Conservation (phyloP, 2,888 invertebrate species). For the Slavum lentiscoides region DNA sequence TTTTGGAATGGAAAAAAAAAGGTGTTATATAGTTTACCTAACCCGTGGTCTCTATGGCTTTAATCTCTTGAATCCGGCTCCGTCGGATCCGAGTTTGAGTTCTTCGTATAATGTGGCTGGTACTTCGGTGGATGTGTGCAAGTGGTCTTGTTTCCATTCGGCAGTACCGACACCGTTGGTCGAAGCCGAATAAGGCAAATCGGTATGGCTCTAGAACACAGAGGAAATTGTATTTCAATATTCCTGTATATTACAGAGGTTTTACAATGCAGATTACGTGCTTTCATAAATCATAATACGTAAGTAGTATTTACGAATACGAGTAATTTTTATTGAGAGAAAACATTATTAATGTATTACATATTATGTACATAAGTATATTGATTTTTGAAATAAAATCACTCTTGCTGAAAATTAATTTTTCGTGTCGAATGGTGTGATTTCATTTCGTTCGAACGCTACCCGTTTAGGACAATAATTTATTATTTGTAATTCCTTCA, state of each 20-base stretch:
- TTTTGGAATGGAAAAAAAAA: constrained; percentile 3
- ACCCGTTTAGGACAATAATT: neutral
- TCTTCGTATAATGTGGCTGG: constrained; percentile 81
- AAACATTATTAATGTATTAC: neutral
- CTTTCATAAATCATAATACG: neutral
- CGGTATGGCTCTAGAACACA: constrained; percentile 38
- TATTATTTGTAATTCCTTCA: neutral
- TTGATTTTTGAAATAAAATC: neutral
- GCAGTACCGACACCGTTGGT: constrained; percentile 56
- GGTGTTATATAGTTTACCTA: neutral
- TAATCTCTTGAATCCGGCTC: constrained; percentile 79
- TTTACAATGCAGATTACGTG: too few species aligned
- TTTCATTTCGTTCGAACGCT: neutral
- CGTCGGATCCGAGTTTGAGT: constrained; percentile 77
- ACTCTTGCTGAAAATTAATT: neutral
- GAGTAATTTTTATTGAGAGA: neutral
- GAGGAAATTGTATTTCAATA: neutral
- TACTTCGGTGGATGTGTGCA: constrained; percentile 68
- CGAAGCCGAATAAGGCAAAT: constrained; percentile 37
- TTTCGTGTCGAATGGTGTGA: neutral
- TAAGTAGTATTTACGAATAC: too few species aligned
- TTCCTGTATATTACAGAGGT: too few species aligned
- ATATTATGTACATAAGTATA: too few species aligned
- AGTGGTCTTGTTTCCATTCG: constrained; percentile 72
- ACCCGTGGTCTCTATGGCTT: constrained; percentile 65